Evolutionary conservation across 2,888 invertebrate genomes (phyloP), one percentile per base, ranked within the genome.

Genomic region (Omphaloscelis lunosa): DNA sequence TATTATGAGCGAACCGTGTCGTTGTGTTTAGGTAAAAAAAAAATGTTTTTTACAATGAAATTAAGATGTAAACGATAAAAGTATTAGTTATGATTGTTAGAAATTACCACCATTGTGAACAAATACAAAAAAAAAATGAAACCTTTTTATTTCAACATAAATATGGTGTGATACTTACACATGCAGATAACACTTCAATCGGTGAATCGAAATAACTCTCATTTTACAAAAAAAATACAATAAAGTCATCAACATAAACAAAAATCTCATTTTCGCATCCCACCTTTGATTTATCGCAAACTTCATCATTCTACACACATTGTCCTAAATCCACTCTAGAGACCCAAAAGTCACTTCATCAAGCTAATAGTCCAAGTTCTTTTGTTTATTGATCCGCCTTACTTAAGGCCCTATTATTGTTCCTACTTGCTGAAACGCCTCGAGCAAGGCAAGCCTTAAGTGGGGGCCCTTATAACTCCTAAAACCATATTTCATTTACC

Each of bases 401-500:
- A 77, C 80, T 87, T 85, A 84, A 85, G 79, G 39, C n/a, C 41
- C 75, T 80, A 77, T 80, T 85, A 87, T 86, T 84, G 85, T 84
- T 78, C 82, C 51, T 66, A 77, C 81, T 59, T 82, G 75, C 17
- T 75, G 39, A 68, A 70, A 78, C 70, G 82, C 82, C 70, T 69
- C 65, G 66, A 20, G 80, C 75, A 70, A 72, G 65, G 77, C 73
- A 59, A 80, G 58, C 79, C 75, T 85, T 85, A 82, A 86, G 82
- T 85, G 83, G 29, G 77, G 29, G 74, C 86, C 84, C 86, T 86
- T 83, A 87, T 85, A 87, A 89, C 87, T 88, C 85, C 90, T 77
- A 80, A 85, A 89, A 83, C 88, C 86, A 90, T 91, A 91, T 89
- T 89, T 91, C 91, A 91, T 89, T 91, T 89, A 87, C 84, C 89